Evolutionary conservation across 1,140 invertebrate genomes (phyloP).

Genomic region (Medauroidea extradentata): DNA sequence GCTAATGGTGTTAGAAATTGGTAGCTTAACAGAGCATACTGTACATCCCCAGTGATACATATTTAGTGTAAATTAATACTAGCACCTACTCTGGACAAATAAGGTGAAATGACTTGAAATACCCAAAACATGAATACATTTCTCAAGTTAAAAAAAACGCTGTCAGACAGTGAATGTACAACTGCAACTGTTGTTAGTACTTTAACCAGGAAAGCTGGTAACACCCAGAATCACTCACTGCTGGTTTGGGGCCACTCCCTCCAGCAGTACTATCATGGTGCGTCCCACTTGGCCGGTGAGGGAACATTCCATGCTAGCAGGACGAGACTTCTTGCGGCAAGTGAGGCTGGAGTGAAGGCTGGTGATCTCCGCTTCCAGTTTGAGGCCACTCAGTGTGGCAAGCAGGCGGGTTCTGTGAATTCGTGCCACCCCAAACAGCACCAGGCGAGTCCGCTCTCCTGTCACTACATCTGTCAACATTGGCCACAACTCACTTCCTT

Average conservation of each 20-base stretch:
- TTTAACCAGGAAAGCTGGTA: no score
- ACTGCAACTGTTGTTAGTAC: no score
- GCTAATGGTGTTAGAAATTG: no score
- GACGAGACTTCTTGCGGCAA: constrained; percentile 71
- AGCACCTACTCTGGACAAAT: no score
- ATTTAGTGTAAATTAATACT: no score
- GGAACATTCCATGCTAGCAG: constrained; percentile 73
- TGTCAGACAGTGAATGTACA: no score
- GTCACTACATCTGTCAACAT: constrained; percentile 39
- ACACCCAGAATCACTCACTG: constrained; percentile 58
- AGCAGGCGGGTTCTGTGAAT: constrained; percentile 83
- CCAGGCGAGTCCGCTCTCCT: constrained; percentile 51
- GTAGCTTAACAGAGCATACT: no score
- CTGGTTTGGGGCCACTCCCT: constrained; percentile 83
- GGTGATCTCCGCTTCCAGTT: constrained; percentile 85
- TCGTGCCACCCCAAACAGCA: constrained; percentile 84
- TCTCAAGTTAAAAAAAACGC: no score
- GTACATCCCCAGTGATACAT: no score
- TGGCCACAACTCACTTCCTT: no score
- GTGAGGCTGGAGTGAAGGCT: constrained; percentile 74
- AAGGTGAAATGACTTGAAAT: no score
- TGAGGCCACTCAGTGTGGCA: constrained; percentile 88
- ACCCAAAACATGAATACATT: no score
- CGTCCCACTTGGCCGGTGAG: constrained; percentile 86
- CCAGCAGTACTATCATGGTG: constrained; percentile 87